These are phyloP conservation scores for Lytechinus variegatus DNA, from an alignment of 35 echinoderm and acorn worm species.

Conservation along the genomic window DNA sequence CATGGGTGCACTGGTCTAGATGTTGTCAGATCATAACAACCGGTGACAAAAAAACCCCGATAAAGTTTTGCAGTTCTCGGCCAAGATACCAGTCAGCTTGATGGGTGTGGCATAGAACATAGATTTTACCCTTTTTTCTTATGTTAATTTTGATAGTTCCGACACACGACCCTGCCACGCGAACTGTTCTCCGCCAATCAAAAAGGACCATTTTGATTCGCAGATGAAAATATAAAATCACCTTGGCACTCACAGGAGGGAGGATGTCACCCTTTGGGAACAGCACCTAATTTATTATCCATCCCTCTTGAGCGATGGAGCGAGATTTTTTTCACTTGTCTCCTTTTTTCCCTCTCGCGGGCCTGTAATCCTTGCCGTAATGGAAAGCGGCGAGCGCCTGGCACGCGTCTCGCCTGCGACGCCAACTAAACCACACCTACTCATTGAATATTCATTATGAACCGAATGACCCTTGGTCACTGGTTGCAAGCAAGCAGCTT, in stretches of 20 bases:
- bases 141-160: background rate
- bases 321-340: constrained; percentile 32
- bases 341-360: background rate
- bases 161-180: constrained; percentile 42
- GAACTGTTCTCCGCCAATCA: constrained; percentile 29
- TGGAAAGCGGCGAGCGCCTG: constrained; percentile 40
- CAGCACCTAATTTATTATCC: constrained; percentile 47
- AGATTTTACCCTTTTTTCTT: background rate
- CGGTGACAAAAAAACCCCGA: background rate
- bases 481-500: background rate
- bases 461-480: background rate
- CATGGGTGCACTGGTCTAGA: background rate
- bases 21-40: background rate
- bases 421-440: constrained; percentile 27
- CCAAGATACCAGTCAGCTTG: background rate
- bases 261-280: background rate
- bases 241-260: background rate
- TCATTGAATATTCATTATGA: background rate
- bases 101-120: constrained; percentile 16
- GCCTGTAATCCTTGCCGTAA: constrained; percentile 25
- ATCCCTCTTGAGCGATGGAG: background rate
- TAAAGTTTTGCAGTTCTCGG: background rate
- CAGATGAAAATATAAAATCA: background rate
- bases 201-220: background rate
- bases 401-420: constrained; percentile 39